A percentile compares a stretch with the other conserved stretches of the same genome.
phyloP scores from a whole-genome alignment of 2,797 vertebrate genomes.

The Tokudaia muenninki region DNA sequence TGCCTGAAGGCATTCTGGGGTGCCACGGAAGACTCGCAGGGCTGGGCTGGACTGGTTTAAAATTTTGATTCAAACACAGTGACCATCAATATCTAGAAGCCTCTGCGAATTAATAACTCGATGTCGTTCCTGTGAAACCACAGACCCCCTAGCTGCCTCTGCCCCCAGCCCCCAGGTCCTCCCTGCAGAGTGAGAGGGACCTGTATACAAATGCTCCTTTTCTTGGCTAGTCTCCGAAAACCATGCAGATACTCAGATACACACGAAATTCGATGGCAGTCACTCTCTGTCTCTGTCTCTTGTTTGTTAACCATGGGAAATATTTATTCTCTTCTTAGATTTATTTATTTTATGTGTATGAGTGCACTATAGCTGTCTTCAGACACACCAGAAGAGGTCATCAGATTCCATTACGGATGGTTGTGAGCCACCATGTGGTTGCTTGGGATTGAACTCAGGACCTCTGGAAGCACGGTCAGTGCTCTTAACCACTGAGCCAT shows the following conservation, averaged over 20 bases:
- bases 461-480: no score
- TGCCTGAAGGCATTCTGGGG: fast-evolving
- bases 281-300: no score
- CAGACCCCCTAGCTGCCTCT: background rate
- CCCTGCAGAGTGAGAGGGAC: background rate
- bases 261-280: background rate
- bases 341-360: no score
- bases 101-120: background rate
- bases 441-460: no score
- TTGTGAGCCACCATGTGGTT: no score
- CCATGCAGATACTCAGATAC: background rate
- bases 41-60: background rate
- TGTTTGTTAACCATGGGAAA: background rate
- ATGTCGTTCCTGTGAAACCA: background rate
- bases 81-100: background rate
- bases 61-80: background rate
- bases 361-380: no score
- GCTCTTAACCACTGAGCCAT: no score
- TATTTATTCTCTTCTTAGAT: background rate
- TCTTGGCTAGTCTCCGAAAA: background rate
- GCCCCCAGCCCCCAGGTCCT: background rate
- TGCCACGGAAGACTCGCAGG: no score
- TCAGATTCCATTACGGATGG: no score
- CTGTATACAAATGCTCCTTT: background rate
- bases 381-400: no score